phyloP scores from a whole-genome alignment of 2,797 vertebrate species.

The Acanthurus tractus region DNA sequence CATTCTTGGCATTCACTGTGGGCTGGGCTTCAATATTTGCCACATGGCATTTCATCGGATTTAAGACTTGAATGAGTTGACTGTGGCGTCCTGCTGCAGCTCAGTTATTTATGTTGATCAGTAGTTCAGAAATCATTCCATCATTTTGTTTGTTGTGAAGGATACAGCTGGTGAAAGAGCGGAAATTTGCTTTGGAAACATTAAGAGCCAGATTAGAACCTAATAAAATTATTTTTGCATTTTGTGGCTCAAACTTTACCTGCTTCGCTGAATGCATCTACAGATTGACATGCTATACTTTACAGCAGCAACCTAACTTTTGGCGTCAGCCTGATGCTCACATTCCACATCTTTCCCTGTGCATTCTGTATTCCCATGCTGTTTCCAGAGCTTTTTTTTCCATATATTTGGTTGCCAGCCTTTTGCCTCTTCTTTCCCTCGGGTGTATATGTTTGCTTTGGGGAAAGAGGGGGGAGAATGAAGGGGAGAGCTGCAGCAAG shows the following conservation, averaged over 20 bases:
- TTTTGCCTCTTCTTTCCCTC: constrained; percentile 72
- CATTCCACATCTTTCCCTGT: constrained; percentile 36
- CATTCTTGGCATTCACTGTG: neutral
- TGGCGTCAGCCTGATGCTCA: constrained; percentile 43
- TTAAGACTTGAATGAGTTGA: neutral
- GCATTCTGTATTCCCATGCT: constrained; percentile 57
- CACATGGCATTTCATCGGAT: neutral
- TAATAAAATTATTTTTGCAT: neutral
- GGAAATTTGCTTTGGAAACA: neutral
- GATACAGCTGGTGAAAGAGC: neutral
- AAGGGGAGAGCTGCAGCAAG: constrained; percentile 59
- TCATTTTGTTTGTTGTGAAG: neutral
- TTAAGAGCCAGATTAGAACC: neutral
- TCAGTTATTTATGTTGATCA: neutral
- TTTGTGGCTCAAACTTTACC: neutral
- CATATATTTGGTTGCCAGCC: constrained; percentile 68
- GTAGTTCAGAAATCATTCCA: neutral
- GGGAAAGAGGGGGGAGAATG: constrained; percentile 60
- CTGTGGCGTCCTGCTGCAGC: neutral
- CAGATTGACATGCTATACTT: constrained; percentile 6
- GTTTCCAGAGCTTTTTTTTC: constrained; percentile 51
- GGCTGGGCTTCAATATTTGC: neutral
- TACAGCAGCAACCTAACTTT: constrained; percentile 22
- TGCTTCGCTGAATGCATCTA: constrained; percentile 25
- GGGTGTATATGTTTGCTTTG: constrained; percentile 80